Percentiles rank a stretch among this genome's conserved stretches.
These are phyloP conservation scores for Palythoa heliodiscus DNA, from an alignment of 92 coral and sea anemone species.

Conservation along the genomic window DNA sequence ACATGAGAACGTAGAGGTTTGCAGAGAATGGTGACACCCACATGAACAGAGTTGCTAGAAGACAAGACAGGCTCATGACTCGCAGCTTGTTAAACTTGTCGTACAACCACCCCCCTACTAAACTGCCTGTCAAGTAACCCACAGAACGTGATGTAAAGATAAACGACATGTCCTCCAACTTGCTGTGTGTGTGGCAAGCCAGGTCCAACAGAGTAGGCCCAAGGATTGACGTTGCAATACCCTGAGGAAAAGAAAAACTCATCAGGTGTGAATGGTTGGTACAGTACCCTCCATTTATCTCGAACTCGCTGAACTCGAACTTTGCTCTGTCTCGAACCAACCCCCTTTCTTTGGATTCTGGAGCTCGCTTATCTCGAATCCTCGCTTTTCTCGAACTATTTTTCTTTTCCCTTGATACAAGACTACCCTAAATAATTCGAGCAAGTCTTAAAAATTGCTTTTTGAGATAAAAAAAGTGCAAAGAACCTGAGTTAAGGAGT, in stretches of 20 bases:
- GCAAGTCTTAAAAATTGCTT: no score
- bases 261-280: not conserved
- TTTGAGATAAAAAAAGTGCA: no score
- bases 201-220: constrained; percentile 93
- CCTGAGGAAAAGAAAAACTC: constrained; percentile 48
- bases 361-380: no score
- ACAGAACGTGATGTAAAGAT: constrained; percentile 86
- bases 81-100: constrained; percentile 83
- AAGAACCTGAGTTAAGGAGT: no score
- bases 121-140: constrained; percentile 87
- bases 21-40: constrained; percentile 68
- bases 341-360: no score
- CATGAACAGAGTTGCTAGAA: constrained; percentile 71
- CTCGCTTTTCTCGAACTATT: no score
- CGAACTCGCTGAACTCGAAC: no score
- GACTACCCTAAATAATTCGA: no score
- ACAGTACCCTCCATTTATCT: not conserved
- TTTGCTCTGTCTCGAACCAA: not conserved
- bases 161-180: constrained; percentile 76
- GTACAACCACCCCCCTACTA: constrained; percentile 91
- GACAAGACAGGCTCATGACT: constrained; percentile 73
- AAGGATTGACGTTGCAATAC: constrained; percentile 73
- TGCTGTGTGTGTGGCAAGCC: constrained; percentile 59
- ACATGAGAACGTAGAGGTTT: constrained; percentile 61
- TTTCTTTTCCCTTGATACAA: no score